Evolutionary conservation across 1,140 invertebrate genomes (phyloP).

Genomic region (Hyles euphorbiae): DNA sequence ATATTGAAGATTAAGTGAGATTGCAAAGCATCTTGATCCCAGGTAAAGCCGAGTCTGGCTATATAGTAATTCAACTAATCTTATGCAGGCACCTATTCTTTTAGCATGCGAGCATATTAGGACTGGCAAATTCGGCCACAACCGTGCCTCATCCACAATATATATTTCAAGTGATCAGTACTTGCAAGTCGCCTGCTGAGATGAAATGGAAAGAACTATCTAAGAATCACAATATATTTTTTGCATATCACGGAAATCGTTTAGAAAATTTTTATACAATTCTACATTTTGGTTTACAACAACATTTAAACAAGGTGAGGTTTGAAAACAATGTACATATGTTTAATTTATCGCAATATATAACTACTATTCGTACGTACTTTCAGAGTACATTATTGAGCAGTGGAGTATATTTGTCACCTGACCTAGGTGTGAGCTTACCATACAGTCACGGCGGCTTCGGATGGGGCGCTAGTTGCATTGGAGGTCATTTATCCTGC

Average conservation of each 20-base stretch:
- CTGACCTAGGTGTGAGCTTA: constrained; percentile 82
- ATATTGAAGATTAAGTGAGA: too few relatives aligned
- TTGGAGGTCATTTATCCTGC: constrained; percentile 84
- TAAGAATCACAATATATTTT: constrained; percentile 77
- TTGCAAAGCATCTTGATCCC: too few relatives aligned
- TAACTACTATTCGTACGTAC: neutral
- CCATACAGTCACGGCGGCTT: constrained; percentile 82
- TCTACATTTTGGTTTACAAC: constrained; percentile 85
- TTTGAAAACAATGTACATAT: neutral
- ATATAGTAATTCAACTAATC: too few relatives aligned
- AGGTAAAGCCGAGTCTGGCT: too few relatives aligned
- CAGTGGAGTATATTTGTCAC: constrained; percentile 85
- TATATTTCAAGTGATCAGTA: constrained; percentile 79
- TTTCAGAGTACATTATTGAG: constrained; percentile 81
- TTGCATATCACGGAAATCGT: constrained; percentile 86
- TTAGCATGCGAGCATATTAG: constrained; percentile 75
- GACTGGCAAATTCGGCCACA: constrained; percentile 68
- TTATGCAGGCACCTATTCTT: constrained; percentile 26
- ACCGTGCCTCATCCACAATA: constrained; percentile 76
- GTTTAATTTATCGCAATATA: neutral
- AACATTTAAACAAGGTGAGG: constrained; percentile 84
- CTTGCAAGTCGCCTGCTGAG: constrained; percentile 74
- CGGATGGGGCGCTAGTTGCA: constrained; percentile 83
- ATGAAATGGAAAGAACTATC: constrained; percentile 76
- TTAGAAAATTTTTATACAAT: constrained; percentile 90